Evolutionary conservation across 1,140 invertebrate genomes (phyloP), one percentile per base, ranked within the genome.

Genomic region (Helicoverpa armigera): DNA sequence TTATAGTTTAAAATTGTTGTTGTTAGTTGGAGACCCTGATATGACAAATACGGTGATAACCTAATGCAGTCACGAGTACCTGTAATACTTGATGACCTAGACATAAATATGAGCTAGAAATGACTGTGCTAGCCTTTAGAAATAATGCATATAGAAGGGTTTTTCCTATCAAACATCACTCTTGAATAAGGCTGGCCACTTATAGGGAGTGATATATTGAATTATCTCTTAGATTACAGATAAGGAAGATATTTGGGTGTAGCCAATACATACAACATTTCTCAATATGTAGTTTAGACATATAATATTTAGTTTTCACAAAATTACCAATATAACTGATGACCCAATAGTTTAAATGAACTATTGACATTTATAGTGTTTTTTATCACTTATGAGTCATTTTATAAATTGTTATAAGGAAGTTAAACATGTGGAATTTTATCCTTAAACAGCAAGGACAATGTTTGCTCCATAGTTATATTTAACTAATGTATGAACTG

Each of bases 371-470:
- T 43, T 43, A 43, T 43, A 43, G 35, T 5, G 35, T 43, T 43
- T 43, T 43, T 43, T 43, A 43, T 43, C 35, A 67, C 18, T 61
- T 10, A 50, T 50, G 65, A 69, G 11, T 23, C 43, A 69, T 11
- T 58, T 43, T 43, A 43, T 43, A 43, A 7, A 43, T 9, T 43
- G 35, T 43, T 43, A 50, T 69, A 18, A 69, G 65, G 65, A 69
- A 69, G 65, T 69, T 69, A 2, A 23, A 12, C 4, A 12, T 48
- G 11, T 50, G 16, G 65, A n/a, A 73, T 14, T 43, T 56, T 73
- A 31, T 56, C 70, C 70, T 73, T 56, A 56, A 58, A 73, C 35
- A 23, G 13, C 14, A 73, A 54, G 51, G 70, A 73, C 56, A 73
- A 73, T 54, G 48, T 43, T 43, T 43, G 56, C 56, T 43, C 4